Percentiles rank a stretch among this genome's conserved stretches.
Conservation (phyloP, 2,797 vertebrate genomes). For the Acipenser transmontanus region DNA sequence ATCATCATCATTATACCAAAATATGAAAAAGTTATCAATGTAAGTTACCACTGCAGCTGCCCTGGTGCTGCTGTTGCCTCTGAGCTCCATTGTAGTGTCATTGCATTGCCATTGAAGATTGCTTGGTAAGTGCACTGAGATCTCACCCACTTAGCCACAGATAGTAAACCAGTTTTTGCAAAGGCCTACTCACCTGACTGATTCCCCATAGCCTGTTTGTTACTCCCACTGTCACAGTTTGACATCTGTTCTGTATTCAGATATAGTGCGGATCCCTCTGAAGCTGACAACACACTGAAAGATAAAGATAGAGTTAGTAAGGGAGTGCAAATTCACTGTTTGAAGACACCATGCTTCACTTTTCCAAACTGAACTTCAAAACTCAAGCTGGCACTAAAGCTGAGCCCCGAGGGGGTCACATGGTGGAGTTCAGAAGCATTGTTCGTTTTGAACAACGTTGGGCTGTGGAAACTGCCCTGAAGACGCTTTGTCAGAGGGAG, state of each 20-base stretch:
- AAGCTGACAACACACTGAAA: slow-evolving; percentile 31
- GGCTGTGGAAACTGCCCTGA: slow-evolving; percentile 35
- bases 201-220: slow-evolving; percentile 29
- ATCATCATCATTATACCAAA: no score
- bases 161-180: no score
- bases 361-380: slow-evolving; percentile 10
- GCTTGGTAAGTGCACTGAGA: no score
- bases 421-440: slow-evolving; percentile 32
- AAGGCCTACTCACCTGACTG: slow-evolving; percentile 25
- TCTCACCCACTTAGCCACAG: no score
- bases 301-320: slow-evolving; percentile 19
- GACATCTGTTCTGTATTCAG: background rate
- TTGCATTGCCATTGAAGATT: no score
- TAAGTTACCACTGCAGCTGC: no score
- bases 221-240: slow-evolving; percentile 13
- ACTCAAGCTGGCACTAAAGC: slow-evolving; percentile 15
- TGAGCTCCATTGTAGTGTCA: no score
- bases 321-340: slow-evolving; percentile 17
- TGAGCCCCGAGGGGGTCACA: slow-evolving; percentile 32
- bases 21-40: no score
- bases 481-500: slow-evolving; percentile 34
- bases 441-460: slow-evolving; percentile 38
- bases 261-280: slow-evolving; percentile 36
- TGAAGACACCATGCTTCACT: slow-evolving; percentile 11
- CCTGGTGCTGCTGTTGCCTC: no score